Base-by-base conservation (phyloP, 2,888 invertebrate genomes). In the Sceliomorpha sp. region DNA sequence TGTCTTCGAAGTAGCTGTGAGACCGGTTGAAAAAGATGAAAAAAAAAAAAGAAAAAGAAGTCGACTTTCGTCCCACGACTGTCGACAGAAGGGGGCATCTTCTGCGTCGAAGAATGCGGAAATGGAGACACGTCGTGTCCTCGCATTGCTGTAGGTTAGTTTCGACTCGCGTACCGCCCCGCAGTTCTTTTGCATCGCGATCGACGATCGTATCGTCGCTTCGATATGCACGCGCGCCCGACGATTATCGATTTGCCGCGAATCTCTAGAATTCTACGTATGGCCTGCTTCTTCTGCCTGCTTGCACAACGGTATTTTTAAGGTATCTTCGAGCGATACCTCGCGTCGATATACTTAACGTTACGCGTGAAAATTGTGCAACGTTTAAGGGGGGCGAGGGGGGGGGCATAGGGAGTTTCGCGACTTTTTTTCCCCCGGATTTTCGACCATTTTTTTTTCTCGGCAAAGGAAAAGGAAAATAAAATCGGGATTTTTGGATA, bases 241-340 rank as follows among this genome's bases (percentile, higher is more conserved):
- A 13, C 58, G 58, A 58, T 69, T 69, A 69, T 69, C 69, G 69
- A 69, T 69, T 48, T 58, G 47, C 62, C 48, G 50, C 63, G 58
- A 69, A 69, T 58, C 69, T 58, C 69, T 62, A 58, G 62, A 63
- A 69, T 69, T 63, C 62, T 68, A 62, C 62, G 56, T 58, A 48
- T 58, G 69, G 62, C 69, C 53, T 59, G 69, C 63, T 68, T 60
- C 69, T 53, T 36, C 37, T 47, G 53, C 51, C 58, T 37, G 63
- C 63, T 63, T 63, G 58, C 69, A 69, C 69, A 69, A 69, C 69
- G 69, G 69, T 69, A 69, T 69, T 69, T 63, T 69, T 69, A 63
- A 69, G 63, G 62, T 58, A 63, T 69, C 63, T 47, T 44, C 51
- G 48, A 59, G 51, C 58, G 58, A 62, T 63, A 58, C 47, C 39